These are phyloP conservation scores for Hirtodrosophila duncani DNA, from an alignment of 2,888 invertebrate species.

Conservation along the genomic window DNA sequence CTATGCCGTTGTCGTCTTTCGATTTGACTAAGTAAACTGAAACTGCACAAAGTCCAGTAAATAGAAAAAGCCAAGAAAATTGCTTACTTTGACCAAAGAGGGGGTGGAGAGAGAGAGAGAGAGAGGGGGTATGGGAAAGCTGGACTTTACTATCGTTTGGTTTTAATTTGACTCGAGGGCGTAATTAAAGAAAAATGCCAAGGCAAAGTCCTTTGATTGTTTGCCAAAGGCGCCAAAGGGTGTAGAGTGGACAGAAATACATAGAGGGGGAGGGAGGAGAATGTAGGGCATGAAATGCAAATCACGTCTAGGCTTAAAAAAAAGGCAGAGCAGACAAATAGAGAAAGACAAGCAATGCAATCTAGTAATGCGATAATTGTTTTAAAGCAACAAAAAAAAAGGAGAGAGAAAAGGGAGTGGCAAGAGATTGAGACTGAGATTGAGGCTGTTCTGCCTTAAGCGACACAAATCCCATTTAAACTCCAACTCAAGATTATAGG, in stretches of 20 bases:
- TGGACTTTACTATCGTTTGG: conserved; percentile 58
- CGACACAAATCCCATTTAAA: conserved; percentile 60
- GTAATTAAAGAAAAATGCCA: conserved; percentile 70
- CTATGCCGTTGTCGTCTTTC: no score
- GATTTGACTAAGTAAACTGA: conserved; percentile 67
- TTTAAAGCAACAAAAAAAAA: conserved; percentile 39
- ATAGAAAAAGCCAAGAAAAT: conserved; percentile 15
- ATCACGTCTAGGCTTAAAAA: conserved; percentile 37
- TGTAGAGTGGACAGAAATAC: not conserved
- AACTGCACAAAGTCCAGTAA: conserved; percentile 32
- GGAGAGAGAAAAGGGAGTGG: conserved; percentile 11
- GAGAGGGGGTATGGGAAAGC: conserved; percentile 8
- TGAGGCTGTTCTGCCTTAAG: conserved; percentile 34
- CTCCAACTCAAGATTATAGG: conserved; percentile 33
- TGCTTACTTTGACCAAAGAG: conserved; percentile 13
- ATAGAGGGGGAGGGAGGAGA: conserved; percentile 2
- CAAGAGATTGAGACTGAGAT: conserved; percentile 13
- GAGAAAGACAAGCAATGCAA: conserved; percentile 6
- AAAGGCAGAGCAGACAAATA: conserved; percentile 9
- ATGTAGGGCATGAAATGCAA: conserved; percentile 38
- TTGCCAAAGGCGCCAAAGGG: conserved; percentile 24
- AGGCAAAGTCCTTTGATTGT: conserved; percentile 60
- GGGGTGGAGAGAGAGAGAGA: conserved; percentile 7
- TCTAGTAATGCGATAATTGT: conserved; percentile 51
- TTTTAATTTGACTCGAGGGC: conserved; percentile 66